Evolutionary conservation across 2,888 invertebrate species (phyloP).

Genomic region (Dexiosoma caninum): DNA sequence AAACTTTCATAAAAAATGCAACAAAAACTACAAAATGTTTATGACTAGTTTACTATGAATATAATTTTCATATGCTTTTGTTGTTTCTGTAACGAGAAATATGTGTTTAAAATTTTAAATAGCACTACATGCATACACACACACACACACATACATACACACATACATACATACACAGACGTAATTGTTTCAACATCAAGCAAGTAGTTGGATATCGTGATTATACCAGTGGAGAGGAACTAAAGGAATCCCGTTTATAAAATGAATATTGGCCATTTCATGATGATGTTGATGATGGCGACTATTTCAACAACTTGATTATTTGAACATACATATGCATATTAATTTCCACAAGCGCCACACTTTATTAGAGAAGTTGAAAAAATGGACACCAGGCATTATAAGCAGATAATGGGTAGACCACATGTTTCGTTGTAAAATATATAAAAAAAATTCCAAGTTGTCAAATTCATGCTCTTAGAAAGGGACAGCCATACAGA

Average conservation of each 20-base stretch:
- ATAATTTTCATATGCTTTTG: conserved; percentile 75
- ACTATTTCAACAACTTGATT: conserved; percentile 54
- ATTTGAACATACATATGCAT: conserved; percentile 52
- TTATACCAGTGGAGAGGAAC: background rate
- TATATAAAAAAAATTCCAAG: conserved; percentile 52
- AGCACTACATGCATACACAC: background rate
- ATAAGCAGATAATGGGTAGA: conserved; percentile 40
- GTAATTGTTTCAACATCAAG: too few relatives aligned
- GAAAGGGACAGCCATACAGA: conserved; percentile 9
- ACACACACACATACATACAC: too few relatives aligned
- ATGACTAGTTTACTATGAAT: conserved; percentile 72
- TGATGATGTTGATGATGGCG: conserved; percentile 55
- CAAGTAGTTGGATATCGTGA: background rate
- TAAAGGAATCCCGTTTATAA: conserved; percentile 12
- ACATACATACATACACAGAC: too few relatives aligned
- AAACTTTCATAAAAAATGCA: background rate
- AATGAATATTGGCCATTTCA: conserved; percentile 47
- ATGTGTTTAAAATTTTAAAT: conserved; percentile 42
- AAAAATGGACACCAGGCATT: conserved; percentile 48
- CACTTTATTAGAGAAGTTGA: conserved; percentile 45
- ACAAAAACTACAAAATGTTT: conserved; percentile 68
- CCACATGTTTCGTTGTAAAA: conserved; percentile 58
- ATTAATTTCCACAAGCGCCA: conserved; percentile 60
- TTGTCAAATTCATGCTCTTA: too few relatives aligned
- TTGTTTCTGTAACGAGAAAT: conserved; percentile 24